Conservation (phyloP, 2,888 invertebrate species). For the Tipula helvola region DNA sequence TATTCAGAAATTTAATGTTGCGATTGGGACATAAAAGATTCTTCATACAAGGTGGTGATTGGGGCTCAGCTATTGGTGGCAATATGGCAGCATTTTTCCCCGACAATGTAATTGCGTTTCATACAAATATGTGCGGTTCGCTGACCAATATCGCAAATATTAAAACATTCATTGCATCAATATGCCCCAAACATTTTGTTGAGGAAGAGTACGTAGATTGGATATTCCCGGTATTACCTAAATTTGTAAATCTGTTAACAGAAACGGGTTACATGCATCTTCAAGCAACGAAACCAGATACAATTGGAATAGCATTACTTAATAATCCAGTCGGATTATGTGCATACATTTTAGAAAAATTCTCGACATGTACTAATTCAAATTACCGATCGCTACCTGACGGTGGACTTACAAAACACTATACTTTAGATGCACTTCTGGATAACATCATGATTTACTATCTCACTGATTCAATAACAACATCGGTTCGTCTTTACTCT, state of each 20-base stretch:
- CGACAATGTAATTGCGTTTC: conserved; percentile 42
- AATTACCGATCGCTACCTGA: conserved; percentile 40
- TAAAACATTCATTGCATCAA: conserved; percentile 37
- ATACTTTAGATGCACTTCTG: conserved; percentile 39
- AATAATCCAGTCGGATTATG: conserved; percentile 55
- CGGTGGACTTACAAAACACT: conserved; percentile 48
- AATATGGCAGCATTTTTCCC: conserved; percentile 53
- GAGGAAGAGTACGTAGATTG: conserved; percentile 37
- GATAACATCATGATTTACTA: conserved; percentile 76
- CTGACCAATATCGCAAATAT: conserved; percentile 26
- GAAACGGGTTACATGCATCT: conserved; percentile 58
- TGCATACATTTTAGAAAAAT: conserved; percentile 83
- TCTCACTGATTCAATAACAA: conserved; percentile 55
- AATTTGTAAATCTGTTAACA: conserved; percentile 24
- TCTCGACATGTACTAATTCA: conserved; percentile 54
- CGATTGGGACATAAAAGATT: conserved; percentile 50
- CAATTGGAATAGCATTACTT: conserved; percentile 45
- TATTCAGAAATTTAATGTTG: conserved; percentile 54
- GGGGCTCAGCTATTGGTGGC: conserved; percentile 56
- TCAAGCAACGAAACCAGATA: conserved; percentile 82
- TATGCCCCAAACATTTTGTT: conserved; percentile 45
- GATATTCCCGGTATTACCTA: conserved; percentile 36
- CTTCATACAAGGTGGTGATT: conserved; percentile 68
- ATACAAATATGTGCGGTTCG: conserved; percentile 47
- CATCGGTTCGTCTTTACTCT: conserved; percentile 56